A percentile compares a stretch with the other conserved stretches of the same genome.
Evolutionary conservation across 2,113 vertebrate genomes (phyloP).

Genomic region (Rafetus swinhoei): DNA sequence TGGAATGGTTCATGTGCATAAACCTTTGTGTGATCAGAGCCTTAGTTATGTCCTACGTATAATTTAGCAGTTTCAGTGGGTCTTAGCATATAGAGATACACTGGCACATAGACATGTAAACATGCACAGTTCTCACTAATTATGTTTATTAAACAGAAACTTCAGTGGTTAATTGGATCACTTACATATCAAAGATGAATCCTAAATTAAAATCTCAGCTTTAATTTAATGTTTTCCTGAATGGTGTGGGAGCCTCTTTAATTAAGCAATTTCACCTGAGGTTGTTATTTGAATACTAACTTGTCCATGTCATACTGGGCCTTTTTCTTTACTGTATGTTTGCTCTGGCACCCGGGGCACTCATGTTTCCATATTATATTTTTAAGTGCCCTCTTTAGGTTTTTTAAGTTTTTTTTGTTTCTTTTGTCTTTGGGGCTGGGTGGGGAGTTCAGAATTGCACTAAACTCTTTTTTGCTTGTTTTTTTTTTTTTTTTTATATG

Average conservation of each 20-base stretch:
- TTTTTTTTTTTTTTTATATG: not conserved
- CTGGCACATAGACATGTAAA: slow-evolving; percentile 25
- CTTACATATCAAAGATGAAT: slow-evolving; percentile 27
- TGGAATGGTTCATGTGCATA: not conserved
- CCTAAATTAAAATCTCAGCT: slow-evolving; percentile 54
- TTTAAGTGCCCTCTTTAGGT: not conserved
- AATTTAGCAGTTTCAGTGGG: not conserved
- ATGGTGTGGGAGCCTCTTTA: slow-evolving; percentile 48
- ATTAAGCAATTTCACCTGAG: slow-evolving; percentile 60
- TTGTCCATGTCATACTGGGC: not conserved
- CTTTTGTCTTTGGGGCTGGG: too few species aligned
- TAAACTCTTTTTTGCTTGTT: not conserved
- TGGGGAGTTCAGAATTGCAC: not conserved
- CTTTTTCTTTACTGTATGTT: not conserved
- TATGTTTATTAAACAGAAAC: not conserved
- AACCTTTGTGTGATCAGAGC: slow-evolving; percentile 15
- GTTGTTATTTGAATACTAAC: slow-evolving; percentile 48
- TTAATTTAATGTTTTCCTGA: not conserved
- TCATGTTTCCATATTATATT: not conserved
- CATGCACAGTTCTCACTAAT: not conserved
- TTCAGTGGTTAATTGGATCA: slow-evolving; percentile 36
- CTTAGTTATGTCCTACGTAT: slow-evolving; percentile 16
- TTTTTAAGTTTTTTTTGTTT: not conserved
- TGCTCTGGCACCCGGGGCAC: not conserved
- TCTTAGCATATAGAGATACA: not conserved